Evolutionary conservation across 2,888 invertebrate genomes (phyloP).

Genomic region (Leucozona laternaria): DNA sequence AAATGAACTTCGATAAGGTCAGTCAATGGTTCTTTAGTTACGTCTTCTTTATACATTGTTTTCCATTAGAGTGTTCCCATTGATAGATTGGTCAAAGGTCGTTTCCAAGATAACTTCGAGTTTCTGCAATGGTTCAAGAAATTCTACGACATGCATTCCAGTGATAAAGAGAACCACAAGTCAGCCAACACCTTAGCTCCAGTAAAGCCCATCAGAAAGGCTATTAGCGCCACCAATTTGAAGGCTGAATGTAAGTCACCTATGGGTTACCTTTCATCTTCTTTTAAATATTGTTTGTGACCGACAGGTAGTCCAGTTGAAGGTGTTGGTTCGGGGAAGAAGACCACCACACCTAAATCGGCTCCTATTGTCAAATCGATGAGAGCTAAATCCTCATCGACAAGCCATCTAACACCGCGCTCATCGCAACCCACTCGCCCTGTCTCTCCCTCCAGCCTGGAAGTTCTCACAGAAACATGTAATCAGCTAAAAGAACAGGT

Average conservation of each 20-base stretch:
- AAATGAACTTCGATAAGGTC: slow-evolving; percentile 98
- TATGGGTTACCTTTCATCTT: background rate
- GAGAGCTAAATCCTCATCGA: slow-evolving; percentile 58
- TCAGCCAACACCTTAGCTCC: slow-evolving; percentile 73
- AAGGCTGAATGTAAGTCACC: slow-evolving; percentile 40
- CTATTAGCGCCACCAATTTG: slow-evolving; percentile 59
- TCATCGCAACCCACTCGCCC: slow-evolving; percentile 45
- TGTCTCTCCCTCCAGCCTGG: slow-evolving; percentile 76
- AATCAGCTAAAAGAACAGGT: slow-evolving; percentile 68
- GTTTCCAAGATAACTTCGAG: slow-evolving; percentile 99
- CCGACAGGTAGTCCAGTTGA: slow-evolving; percentile 18
- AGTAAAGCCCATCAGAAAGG: slow-evolving; percentile 58
- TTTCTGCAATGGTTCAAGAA: slow-evolving; percentile 99
- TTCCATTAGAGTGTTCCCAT: slow-evolving; percentile 80
- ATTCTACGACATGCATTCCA: slow-evolving; percentile 99
- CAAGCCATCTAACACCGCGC: slow-evolving; percentile 69
- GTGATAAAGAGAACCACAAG: slow-evolving; percentile 87
- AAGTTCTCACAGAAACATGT: slow-evolving; percentile 70
- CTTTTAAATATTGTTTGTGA: background rate
- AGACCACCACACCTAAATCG: slow-evolving; percentile 42
- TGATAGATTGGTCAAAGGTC: slow-evolving; percentile 93
- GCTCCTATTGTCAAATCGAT: slow-evolving; percentile 30
- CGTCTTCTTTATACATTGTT: slow-evolving; percentile 32
- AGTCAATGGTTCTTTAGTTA: background rate
- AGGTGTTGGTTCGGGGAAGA: slow-evolving; percentile 19